Conservation (phyloP, 2,113 vertebrate genomes). For the Nanorana parkeri region DNA sequence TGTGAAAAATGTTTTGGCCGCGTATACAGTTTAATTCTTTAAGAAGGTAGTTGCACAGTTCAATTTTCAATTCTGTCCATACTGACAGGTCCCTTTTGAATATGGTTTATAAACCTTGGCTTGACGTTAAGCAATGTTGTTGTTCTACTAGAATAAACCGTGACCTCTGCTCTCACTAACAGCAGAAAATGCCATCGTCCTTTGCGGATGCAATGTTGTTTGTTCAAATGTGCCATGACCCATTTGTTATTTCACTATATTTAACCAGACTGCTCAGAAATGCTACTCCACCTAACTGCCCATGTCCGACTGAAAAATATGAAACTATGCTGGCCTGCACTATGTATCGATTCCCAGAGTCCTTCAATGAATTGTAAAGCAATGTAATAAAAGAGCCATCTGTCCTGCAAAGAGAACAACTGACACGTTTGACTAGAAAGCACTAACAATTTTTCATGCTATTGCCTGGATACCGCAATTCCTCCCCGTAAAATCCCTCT, state of each 20-base stretch:
- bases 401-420: conserved; percentile 4
- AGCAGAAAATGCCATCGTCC: neutral
- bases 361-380: conserved; percentile 4
- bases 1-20: too few relatives aligned
- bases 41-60: too few relatives aligned
- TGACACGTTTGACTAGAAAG: conserved; percentile 14
- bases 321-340: neutral
- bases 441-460: neutral
- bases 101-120: too few relatives aligned
- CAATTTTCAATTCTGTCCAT: too few relatives aligned
- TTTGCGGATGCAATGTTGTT: neutral
- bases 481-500: neutral
- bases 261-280: neutral
- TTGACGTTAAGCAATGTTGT: too few relatives aligned
- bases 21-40: too few relatives aligned
- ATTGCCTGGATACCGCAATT: neutral
- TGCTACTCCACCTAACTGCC: neutral
- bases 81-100: too few relatives aligned
- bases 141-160: neutral
- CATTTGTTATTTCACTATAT: conserved; percentile 1
- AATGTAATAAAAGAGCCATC: conserved; percentile 38
- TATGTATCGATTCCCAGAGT: conserved; percentile 10
- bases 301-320: conserved; percentile 7
- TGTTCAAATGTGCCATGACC: neutral
- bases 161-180: neutral